These are phyloP conservation scores for Corythornis leucogaster DNA, from an alignment of 2,797 vertebrate species.

Conservation along the genomic window DNA sequence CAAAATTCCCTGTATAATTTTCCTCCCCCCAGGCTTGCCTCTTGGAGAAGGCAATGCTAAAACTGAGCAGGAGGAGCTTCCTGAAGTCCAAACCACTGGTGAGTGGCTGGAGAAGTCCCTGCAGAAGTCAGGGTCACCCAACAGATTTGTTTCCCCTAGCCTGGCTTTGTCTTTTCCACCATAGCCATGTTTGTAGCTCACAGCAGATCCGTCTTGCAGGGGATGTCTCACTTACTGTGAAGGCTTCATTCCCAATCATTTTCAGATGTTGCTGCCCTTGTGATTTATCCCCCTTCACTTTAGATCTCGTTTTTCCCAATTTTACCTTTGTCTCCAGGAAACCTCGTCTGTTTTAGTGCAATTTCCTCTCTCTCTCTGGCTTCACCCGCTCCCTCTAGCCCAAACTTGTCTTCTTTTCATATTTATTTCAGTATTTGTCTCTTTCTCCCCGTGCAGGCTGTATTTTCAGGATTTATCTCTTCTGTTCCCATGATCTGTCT, in stretches of 20 bases:
- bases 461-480: constrained; percentile 74
- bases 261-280: constrained; percentile 54
- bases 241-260: constrained; percentile 71
- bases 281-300: constrained; percentile 74
- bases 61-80: background rate
- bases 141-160: background rate
- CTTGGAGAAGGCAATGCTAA: background rate
- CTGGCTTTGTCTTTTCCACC: background rate
- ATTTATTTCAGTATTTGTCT: constrained; percentile 79
- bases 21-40: rapidly evolving
- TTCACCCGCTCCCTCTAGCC: constrained; percentile 41
- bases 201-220: constrained; percentile 52
- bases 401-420: constrained; percentile 76
- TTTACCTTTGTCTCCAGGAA: constrained; percentile 73
- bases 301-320: constrained; percentile 76
- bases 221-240: constrained; percentile 35
- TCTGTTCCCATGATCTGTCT: constrained; percentile 57
- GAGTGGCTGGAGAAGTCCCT: background rate
- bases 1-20: rapidly evolving
- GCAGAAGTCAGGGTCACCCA: background rate
- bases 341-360: constrained; percentile 60
- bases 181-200: background rate
- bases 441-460: constrained; percentile 33
- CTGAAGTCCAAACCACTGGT: background rate
- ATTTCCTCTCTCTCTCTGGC: constrained; percentile 33